phyloP scores from a whole-genome alignment of 1,140 invertebrate genomes.

The Scaptomyza graminum region DNA sequence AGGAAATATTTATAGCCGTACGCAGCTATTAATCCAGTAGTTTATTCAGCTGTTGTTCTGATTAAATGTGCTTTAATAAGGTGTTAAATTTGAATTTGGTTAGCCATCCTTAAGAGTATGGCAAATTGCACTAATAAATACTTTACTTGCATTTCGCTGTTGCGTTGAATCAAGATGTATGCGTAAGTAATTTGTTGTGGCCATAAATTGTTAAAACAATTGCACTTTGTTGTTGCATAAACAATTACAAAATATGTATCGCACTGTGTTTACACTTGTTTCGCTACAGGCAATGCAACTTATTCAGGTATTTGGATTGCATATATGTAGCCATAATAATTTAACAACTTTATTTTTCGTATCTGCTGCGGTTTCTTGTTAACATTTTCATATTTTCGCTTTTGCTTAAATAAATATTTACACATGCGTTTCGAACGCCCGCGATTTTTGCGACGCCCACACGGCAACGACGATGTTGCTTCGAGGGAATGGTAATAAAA shows the following conservation, averaged over 20 bases:
- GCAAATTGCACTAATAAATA: constrained; percentile 32
- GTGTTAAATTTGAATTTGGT: constrained; percentile 5
- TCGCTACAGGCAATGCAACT: constrained; percentile 28
- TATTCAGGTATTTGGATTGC: constrained; percentile 30
- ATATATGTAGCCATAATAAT: constrained; percentile 39
- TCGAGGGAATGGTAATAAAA: constrained; percentile 18
- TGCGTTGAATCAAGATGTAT: constrained; percentile 8
- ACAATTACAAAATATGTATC: constrained; percentile 67
- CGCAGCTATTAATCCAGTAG: constrained; percentile 13
- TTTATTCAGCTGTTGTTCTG: constrained; percentile 24
- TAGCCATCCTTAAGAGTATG: constrained; percentile 32
- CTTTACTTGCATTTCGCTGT: constrained; percentile 29
- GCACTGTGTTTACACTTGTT: constrained; percentile 49
- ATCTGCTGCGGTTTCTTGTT: constrained; percentile 7
- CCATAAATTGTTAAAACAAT: constrained; percentile 43
- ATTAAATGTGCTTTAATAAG: not conserved
- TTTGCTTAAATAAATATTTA: constrained; percentile 48
- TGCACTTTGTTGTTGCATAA: constrained; percentile 59
- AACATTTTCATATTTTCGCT: not conserved
- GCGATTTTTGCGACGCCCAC: constrained; percentile 49
- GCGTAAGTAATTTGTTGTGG: constrained; percentile 4
- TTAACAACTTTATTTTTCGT: constrained; percentile 63
- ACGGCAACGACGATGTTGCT: not conserved
- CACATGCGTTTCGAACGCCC: constrained; percentile 53
- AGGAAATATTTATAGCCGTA: not conserved